A percentile compares a stretch with the other conserved stretches of the same genome.
These are phyloP conservation scores for Xestia rhomboidea DNA, from an alignment of 2,888 invertebrate species.

Conservation along the genomic window DNA sequence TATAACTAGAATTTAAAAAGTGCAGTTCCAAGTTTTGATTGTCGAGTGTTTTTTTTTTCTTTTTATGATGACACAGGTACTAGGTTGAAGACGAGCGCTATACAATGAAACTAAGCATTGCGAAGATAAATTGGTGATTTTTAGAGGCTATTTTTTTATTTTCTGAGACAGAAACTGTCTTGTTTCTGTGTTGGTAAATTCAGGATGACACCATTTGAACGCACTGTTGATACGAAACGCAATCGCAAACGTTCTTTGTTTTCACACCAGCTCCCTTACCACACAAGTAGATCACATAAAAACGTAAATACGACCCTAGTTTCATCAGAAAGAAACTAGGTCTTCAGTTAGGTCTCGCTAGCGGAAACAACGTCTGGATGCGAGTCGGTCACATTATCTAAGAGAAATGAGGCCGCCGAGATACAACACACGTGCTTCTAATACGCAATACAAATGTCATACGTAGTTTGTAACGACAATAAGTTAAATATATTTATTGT, in stretches of 20 bases:
- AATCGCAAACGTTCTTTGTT: background rate
- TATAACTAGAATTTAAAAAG: background rate
- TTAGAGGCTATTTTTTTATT: background rate
- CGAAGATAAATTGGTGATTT: background rate
- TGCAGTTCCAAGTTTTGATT: background rate
- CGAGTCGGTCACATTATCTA: conserved; percentile 57
- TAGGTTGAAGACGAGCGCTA: background rate
- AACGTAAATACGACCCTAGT: background rate
- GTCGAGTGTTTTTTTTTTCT: background rate
- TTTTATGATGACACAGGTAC: background rate
- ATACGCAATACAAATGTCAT: conserved; percentile 57
- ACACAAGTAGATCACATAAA: background rate
- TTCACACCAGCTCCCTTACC: background rate
- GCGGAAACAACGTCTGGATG: conserved; percentile 49
- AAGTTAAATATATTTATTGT: conserved; percentile 2
- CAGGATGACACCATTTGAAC: background rate
- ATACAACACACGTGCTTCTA: conserved; percentile 63
- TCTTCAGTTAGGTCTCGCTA: conserved; percentile 37
- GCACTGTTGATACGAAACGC: background rate
- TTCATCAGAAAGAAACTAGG: conserved; percentile 11
- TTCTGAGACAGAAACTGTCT: too few relatives aligned
- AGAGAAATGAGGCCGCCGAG: conserved; percentile 60
- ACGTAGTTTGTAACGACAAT: conserved; percentile 36
- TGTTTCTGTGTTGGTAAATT: too few relatives aligned
- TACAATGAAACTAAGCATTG: background rate